Percentiles rank a stretch among this genome's conserved stretches.
These are phyloP conservation scores for Grammomys surdaster DNA, from an alignment of 2,113 vertebrate species.

Conservation along the genomic window DNA sequence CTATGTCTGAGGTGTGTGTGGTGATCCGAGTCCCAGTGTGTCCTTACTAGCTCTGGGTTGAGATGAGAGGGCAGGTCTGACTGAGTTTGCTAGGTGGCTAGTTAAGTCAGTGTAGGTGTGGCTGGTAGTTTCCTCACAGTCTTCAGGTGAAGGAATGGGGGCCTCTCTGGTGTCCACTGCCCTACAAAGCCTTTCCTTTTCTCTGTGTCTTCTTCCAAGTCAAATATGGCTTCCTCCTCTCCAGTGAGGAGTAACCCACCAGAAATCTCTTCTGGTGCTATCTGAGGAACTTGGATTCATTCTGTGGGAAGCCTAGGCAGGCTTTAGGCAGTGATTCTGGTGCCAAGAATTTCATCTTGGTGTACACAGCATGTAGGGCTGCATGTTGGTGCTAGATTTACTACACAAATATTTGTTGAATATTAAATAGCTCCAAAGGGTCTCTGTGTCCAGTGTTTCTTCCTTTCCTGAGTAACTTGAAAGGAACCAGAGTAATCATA, in stretches of 20 bases:
- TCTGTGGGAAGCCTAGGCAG: background rate
- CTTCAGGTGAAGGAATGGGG: too few relatives aligned
- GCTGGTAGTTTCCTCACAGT: background rate
- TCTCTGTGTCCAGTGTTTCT: background rate
- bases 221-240: too few relatives aligned
- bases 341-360: background rate
- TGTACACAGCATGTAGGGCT: background rate
- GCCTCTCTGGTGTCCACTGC: background rate
- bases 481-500: background rate
- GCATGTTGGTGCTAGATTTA: background rate
- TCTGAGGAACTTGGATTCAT: background rate
- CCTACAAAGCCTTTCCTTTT: background rate
- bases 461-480: background rate
- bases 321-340: background rate
- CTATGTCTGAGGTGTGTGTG: background rate
- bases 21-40: background rate
- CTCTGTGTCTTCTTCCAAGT: background rate
- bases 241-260: background rate
- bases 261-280: background rate
- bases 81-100: background rate
- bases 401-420: background rate
- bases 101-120: background rate
- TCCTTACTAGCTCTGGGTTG: background rate
- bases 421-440: background rate
- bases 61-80: background rate